Percentiles rank a stretch among this genome's conserved stretches.
Evolutionary conservation across 2,113 vertebrate species (phyloP).

Genomic region (Carlito syrichta): DNA sequence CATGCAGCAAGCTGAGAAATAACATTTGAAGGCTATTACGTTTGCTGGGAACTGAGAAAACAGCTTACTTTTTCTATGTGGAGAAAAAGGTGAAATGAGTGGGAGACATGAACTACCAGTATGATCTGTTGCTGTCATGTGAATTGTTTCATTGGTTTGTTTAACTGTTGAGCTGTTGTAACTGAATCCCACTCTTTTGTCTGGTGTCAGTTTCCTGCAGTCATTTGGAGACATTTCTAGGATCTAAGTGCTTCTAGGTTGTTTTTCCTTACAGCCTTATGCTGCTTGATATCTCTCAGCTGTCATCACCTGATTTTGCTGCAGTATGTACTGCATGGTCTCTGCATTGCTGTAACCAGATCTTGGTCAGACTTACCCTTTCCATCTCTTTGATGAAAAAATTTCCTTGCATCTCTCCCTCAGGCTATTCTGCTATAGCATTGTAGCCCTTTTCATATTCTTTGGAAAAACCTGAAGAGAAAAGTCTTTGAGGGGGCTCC

Average conservation of each 20-base stretch:
- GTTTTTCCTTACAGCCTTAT: not conserved
- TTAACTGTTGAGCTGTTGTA: constrained; percentile 19
- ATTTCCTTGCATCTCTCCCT: not conserved
- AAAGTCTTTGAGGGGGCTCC: not conserved
- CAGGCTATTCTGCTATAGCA: not conserved
- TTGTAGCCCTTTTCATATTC: not conserved
- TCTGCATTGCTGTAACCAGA: constrained; percentile 26
- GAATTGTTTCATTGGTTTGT: constrained; percentile 21
- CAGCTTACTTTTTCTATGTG: constrained; percentile 39
- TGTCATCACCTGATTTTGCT: constrained; percentile 69
- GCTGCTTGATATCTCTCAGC: not conserved
- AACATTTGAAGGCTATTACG: not conserved
- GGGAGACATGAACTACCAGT: not conserved
- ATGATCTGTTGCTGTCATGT: not conserved
- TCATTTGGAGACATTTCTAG: constrained; percentile 9
- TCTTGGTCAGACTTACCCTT: not conserved
- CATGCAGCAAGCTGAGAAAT: constrained; percentile 29
- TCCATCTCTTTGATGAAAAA: constrained; percentile 20
- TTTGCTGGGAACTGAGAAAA: constrained; percentile 27
- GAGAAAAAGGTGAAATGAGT: constrained; percentile 18
- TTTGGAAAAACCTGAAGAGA: constrained; percentile 14
- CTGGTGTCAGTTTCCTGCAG: not conserved
- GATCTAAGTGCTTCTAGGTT: not conserved
- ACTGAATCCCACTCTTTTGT: not conserved
- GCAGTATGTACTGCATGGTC: constrained; percentile 68